Base-by-base conservation (phyloP, 2,113 vertebrate genomes). In the Menura novaehollandiae region DNA sequence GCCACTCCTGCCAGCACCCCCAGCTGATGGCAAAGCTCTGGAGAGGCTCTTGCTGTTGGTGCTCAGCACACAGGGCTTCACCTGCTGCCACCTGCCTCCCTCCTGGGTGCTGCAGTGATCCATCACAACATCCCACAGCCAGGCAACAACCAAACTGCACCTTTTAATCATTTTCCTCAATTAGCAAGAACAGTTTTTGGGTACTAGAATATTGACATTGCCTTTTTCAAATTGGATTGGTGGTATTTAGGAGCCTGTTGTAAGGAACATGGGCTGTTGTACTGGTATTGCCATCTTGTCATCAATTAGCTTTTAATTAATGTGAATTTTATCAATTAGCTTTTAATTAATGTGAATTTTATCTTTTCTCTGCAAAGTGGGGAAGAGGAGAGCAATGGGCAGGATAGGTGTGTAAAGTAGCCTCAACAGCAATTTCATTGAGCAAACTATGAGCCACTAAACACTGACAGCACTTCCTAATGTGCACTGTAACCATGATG, bases 241-340 rank as follows among this genome's bases (percentile, higher is more conserved):
- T 56, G 19, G 11, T 52, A 20, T 62, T 80, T 60, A 83, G 59
- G 20, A 74, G 19, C 16, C 39, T 69, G 67, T 26, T 85, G 26
- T 46, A 26, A 58, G 67, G 17, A 64, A 55, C 41, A n/a, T 0
- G 1, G 44, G 13, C 39, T 85, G n/a, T 64, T 79, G 18, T 3
- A 14, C 43, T 67, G 62, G 19, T 51, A 17, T n/a, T 73, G 49
- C 58, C 84, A 91, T n/a, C 69, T 73, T 67, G 30, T 33, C 59
- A 78, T 91, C 86, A 92, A 55, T 39, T 46, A 76, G 12, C n/a
- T 80, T 91, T 83, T 62, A 62, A 93, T 92, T 91, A 89, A 81
- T 0, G 0, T 32, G 33, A 84, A 71, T 95, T 74, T 77, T 78
- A 74, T 43, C 64, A 92, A 55, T 39, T 46, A 76, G 12, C n/a